phyloP scores from a whole-genome alignment of 2,888 invertebrate species.

The Danaus chrysippus region DNA sequence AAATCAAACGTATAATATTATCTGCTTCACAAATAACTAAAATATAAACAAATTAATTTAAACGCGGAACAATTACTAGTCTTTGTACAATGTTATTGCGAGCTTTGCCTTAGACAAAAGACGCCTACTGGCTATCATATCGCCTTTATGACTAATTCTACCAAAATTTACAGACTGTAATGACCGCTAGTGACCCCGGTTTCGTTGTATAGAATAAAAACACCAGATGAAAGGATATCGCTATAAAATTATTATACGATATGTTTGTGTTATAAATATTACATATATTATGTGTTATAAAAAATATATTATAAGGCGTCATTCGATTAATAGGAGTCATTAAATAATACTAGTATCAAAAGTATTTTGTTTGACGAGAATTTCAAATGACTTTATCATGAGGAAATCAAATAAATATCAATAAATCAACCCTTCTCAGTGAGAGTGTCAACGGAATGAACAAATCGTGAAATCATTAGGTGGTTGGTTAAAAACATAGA shows the following conservation, averaged over 20 bases:
- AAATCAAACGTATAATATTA: no score
- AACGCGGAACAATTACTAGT: neutral
- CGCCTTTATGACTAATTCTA: conserved; percentile 51
- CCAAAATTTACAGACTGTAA: conserved; percentile 8
- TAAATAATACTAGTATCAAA: no score
- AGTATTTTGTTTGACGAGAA: no score
- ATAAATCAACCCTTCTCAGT: no score
- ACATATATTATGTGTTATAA: neutral
- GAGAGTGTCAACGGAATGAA: no score
- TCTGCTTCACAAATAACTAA: no score
- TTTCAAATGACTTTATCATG: no score
- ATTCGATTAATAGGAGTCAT: no score
- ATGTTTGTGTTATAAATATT: neutral
- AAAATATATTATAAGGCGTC: neutral
- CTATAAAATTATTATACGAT: neutral
- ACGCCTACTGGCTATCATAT: conserved; percentile 58
- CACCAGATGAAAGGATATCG: neutral
- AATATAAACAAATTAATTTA: no score
- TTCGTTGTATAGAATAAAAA: conserved; percentile 14
- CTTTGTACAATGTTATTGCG: neutral
- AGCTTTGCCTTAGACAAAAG: neutral
- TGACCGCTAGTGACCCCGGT: conserved; percentile 14
- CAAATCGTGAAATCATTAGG: no score
- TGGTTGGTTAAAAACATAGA: no score
- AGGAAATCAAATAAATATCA: no score